These are phyloP conservation scores for Cyanoderma ruficeps DNA, from an alignment of 2,113 vertebrate species.

Conservation along the genomic window DNA sequence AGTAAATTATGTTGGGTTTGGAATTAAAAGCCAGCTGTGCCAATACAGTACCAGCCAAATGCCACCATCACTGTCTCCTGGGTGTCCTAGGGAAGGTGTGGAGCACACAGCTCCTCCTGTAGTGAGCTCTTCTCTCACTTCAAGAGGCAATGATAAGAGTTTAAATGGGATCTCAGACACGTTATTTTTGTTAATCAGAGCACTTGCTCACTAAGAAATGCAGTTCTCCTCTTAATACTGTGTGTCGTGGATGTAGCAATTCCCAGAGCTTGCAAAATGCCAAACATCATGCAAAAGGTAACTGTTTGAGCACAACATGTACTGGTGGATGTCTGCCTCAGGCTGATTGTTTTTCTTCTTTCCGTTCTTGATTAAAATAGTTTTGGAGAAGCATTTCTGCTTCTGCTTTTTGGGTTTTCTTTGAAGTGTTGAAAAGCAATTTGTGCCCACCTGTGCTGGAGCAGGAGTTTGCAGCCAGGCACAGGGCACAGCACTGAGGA, in stretches of 20 bases:
- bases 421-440: not conserved
- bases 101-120: not conserved
- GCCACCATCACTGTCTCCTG: slow-evolving; percentile 20
- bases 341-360: not conserved
- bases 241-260: not conserved
- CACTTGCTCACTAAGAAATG: not conserved
- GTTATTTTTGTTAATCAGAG: slow-evolving; percentile 32
- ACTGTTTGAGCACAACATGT: not conserved
- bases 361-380: not conserved
- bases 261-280: slow-evolving; percentile 21
- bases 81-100: slow-evolving; percentile 1
- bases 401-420: not conserved
- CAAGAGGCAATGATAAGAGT: slow-evolving; percentile 1
- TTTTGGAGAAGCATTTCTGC: not conserved
- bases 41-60: slow-evolving; percentile 47
- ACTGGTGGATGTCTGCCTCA: not conserved
- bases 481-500: rapidly evolving
- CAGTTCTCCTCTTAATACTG: not conserved
- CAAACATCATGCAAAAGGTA: not conserved
- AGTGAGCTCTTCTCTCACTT: slow-evolving; percentile 15
- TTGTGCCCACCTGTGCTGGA: not conserved
- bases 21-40: slow-evolving; percentile 67
- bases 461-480: not conserved
- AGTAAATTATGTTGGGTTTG: slow-evolving; percentile 58
- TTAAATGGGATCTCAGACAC: not conserved